Percentiles rank a stretch among this genome's conserved stretches.
Conservation (phyloP, 2,113 vertebrate genomes). For the Panthera uncia region DNA sequence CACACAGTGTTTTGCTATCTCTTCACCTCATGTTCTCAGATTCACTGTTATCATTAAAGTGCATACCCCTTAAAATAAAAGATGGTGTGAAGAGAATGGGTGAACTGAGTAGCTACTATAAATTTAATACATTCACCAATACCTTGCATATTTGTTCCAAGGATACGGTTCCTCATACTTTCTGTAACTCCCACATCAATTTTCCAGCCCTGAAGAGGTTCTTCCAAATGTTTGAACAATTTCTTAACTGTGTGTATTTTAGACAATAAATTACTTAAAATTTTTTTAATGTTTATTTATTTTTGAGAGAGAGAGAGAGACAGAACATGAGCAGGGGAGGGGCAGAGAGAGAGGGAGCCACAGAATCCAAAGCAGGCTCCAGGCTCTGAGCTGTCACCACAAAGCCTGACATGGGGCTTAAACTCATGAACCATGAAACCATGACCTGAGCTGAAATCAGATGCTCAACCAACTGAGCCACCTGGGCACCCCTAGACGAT, state of each 20-base stretch:
- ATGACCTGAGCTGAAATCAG: too few relatives aligned
- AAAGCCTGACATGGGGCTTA: too few relatives aligned
- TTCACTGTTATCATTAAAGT: background rate
- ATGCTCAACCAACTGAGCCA: too few relatives aligned
- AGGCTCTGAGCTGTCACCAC: too few relatives aligned
- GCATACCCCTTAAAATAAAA: background rate
- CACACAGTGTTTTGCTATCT: background rate
- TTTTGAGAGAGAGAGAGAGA: too few relatives aligned
- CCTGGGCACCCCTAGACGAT: background rate
- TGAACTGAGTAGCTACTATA: background rate
- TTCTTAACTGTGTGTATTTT: background rate
- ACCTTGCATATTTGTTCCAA: background rate
- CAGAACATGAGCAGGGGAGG: too few relatives aligned
- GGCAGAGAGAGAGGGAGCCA: too few relatives aligned
- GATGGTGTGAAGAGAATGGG: background rate
- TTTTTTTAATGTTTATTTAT: too few relatives aligned
- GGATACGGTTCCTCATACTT: background rate
- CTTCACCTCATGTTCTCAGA: background rate
- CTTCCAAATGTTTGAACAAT: background rate
- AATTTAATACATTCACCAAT: background rate
- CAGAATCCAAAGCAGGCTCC: too few relatives aligned
- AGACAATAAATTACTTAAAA: background rate
- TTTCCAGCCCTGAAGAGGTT: background rate
- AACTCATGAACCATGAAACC: too few relatives aligned
- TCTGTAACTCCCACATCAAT: background rate